A percentile compares a stretch with the other conserved stretches of the same genome.
These are phyloP conservation scores for Periophthalmus magnuspinnatus DNA, from an alignment of 2,797 vertebrate species.

Conservation along the genomic window DNA sequence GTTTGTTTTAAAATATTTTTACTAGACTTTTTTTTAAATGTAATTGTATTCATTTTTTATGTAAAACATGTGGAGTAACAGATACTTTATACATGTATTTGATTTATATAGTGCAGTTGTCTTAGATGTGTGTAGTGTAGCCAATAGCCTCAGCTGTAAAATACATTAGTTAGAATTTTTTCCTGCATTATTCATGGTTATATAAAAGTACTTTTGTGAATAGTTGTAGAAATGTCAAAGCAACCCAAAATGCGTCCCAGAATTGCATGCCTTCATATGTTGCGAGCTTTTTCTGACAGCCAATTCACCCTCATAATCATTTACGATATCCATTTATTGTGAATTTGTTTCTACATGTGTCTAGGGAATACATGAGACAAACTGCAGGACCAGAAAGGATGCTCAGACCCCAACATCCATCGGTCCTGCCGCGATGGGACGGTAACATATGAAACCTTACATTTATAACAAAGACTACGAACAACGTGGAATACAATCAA, in stretches of 20 bases:
- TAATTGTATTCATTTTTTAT: too few relatives aligned
- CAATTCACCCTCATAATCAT: neutral
- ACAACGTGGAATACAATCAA: slow-evolving; percentile 7
- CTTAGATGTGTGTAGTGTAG: too few relatives aligned
- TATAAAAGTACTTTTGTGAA: too few relatives aligned
- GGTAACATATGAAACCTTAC: slow-evolving; percentile 1
- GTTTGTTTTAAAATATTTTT: too few relatives aligned
- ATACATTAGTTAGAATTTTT: too few relatives aligned
- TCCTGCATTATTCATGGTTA: too few relatives aligned
- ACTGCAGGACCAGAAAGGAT: neutral
- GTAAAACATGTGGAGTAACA: too few relatives aligned
- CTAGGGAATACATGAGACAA: neutral
- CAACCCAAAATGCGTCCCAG: neutral
- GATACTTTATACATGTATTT: too few relatives aligned
- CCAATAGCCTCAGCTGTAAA: too few relatives aligned
- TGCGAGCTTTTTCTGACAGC: neutral
- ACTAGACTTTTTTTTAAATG: too few relatives aligned
- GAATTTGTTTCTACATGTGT: neutral
- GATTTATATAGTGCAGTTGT: too few relatives aligned
- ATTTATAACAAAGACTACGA: neutral
- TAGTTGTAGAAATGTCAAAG: neutral
- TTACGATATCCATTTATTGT: neutral
- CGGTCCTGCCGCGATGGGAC: neutral
- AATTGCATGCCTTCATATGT: neutral
- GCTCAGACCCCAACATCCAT: neutral